A percentile compares a stretch with the other conserved stretches of the same genome.
Conservation (phyloP, 2,888 invertebrate species). For the Spodoptera littoralis region DNA sequence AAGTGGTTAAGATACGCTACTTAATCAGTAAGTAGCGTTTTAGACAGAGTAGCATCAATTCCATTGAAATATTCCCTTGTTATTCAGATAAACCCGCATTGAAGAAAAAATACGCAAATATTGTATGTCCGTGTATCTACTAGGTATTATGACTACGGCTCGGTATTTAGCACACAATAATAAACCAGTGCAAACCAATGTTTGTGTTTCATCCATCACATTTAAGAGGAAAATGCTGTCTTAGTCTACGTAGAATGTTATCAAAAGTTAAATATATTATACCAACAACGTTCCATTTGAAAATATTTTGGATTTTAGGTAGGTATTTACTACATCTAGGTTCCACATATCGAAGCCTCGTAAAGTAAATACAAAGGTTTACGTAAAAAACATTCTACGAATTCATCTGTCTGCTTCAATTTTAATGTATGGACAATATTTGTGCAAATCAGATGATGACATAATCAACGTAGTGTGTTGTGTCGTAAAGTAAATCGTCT, state of each 20-base stretch:
- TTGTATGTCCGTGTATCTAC: conserved; percentile 30
- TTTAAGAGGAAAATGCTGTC: conserved; percentile 18
- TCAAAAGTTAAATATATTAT: neutral
- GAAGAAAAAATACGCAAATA: conserved; percentile 29
- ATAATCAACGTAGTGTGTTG: too few species aligned
- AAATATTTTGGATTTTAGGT: too few species aligned
- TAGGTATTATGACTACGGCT: conserved; percentile 15
- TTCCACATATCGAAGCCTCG: too few species aligned
- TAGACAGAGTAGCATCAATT: conserved; percentile 11
- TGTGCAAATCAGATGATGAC: too few species aligned
- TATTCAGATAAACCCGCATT: conserved; percentile 12
- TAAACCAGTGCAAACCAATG: conserved; percentile 49
- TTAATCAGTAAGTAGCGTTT: conserved; percentile 3
- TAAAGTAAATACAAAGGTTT: conserved; percentile 1
- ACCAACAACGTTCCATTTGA: too few species aligned
- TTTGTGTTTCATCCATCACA: conserved; percentile 25
- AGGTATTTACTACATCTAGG: too few species aligned
- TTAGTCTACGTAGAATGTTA: conserved; percentile 1
- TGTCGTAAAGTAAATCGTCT: too few species aligned
- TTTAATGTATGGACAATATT: too few species aligned
- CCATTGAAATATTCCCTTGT: conserved; percentile 1
- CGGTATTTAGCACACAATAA: conserved; percentile 52
- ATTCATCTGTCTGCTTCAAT: neutral
- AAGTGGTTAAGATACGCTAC: too few species aligned
- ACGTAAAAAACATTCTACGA: conserved; percentile 14